Base-by-base conservation (phyloP, 2,113 vertebrate genomes). In the Brachyhypopomus occidentalis region DNA sequence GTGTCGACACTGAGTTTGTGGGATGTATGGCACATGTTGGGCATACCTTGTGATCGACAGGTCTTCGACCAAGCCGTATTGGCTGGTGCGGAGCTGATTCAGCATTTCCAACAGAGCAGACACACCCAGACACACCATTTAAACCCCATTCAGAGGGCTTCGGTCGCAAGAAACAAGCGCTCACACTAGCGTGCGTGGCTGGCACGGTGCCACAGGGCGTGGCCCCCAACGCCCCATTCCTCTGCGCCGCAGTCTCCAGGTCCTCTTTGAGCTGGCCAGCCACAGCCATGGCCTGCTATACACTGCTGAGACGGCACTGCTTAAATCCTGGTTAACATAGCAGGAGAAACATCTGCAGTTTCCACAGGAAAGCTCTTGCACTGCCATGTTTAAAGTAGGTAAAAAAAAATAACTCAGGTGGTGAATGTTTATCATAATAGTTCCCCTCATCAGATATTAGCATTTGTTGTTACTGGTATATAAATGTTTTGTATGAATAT, bases 61-160 rank as follows among this genome's bases (percentile, higher is more conserved):
- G 23, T 72, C 23, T 41, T 60, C 74, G 83, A 72, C 55, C 16
- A 41, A 12, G 72, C 59, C 64, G 62, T 38, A 62, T 9, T 25
- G 70, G 63, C 59, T 59, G 71, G 72, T 27, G 6, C 45, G 56
- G 11, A 45, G 69, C 41, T 85, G 82, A 81, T 71, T 86, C 79
- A 86, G 64, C 71, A 59, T 27, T 22, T 78, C 77, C 67, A 60
- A 27, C 23, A 66, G 16, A 23, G 3, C 34, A 36, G 82, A 71
- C 85, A 80, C 82, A 69, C 82, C 84, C 55, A 12, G 19, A 58
- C 71, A n/a, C n/a, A n/a, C n/a, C n/a, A 56, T 80, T 80, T 48
- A 78, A 69, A 55, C 41, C 60, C 48, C 55, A 83, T 83, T 72
- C 22, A 60, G 62, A 56, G 23, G 19, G 41, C 34, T 76, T 69